Conservation (phyloP, 2,113 vertebrate genomes). For the Synchiropus splendidus region DNA sequence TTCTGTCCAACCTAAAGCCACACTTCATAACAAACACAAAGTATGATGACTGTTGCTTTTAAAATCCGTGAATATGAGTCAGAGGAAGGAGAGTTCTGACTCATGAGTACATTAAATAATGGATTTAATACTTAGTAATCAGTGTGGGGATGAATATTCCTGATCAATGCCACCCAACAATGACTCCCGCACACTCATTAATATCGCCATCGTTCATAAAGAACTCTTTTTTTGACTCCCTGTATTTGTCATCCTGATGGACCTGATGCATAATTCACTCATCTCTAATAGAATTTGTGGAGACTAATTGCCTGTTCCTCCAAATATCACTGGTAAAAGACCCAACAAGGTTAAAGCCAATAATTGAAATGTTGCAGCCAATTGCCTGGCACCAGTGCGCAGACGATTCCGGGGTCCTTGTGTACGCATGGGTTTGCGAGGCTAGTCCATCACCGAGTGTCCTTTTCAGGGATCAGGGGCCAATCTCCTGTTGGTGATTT, state of each 20-base stretch:
- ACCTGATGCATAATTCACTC: neutral
- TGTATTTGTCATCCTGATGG: neutral
- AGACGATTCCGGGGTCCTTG: constrained; percentile 8
- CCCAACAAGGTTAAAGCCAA: constrained; percentile 66
- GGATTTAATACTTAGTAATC: no score
- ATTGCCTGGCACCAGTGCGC: constrained; percentile 32
- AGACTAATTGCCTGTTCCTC: constrained; percentile 57
- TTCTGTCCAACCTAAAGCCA: no score
- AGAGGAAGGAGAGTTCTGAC: no score
- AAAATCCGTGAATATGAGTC: no score
- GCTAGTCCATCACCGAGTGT: constrained; percentile 32
- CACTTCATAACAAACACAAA: no score
- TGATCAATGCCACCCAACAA: no score
- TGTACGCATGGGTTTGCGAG: constrained; percentile 20
- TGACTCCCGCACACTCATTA: no score
- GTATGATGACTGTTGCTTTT: no score
- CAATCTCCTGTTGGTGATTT: constrained; percentile 35
- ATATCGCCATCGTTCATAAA: no score
- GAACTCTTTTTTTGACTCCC: no score
- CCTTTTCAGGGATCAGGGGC: constrained; percentile 46
- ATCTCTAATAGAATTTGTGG: constrained; percentile 71
- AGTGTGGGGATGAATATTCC: no score
- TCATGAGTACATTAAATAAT: no score
- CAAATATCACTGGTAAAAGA: constrained; percentile 45
- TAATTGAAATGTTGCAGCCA: constrained; percentile 69